Evolutionary conservation across 2,113 vertebrate species (phyloP).

Genomic region (Okapia johnstoni): DNA sequence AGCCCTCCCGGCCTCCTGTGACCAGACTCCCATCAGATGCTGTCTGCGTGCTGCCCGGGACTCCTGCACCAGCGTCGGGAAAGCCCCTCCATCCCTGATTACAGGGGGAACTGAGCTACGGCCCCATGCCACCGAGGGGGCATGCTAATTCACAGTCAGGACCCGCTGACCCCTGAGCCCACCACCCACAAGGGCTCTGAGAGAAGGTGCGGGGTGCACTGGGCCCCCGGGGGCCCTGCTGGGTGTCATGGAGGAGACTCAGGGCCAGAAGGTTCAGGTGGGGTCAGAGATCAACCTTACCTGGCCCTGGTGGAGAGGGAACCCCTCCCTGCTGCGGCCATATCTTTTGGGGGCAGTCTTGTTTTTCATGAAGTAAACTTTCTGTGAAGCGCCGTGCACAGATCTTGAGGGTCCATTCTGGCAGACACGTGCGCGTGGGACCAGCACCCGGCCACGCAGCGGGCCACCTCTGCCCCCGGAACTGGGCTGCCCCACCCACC

Average conservation of each 20-base stretch:
- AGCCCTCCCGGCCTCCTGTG: neutral
- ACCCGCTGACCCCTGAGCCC: neutral
- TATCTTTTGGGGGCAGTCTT: rapidly evolving
- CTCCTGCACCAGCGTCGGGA: rapidly evolving
- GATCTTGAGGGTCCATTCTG: rapidly evolving
- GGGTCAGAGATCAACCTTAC: rapidly evolving
- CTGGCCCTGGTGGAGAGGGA: neutral
- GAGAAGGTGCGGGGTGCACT: rapidly evolving
- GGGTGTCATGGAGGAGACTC: rapidly evolving
- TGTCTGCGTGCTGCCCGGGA: rapidly evolving
- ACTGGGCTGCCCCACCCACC: rapidly evolving
- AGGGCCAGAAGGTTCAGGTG: neutral
- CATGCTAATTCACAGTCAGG: neutral
- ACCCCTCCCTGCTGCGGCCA: rapidly evolving
- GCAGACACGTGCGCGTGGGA: rapidly evolving
- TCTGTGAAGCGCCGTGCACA: rapidly evolving
- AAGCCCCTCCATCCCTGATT: neutral
- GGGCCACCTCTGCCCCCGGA: rapidly evolving
- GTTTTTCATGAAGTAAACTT: neutral
- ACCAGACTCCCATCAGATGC: rapidly evolving
- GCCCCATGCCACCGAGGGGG: rapidly evolving
- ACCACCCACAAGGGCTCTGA: neutral
- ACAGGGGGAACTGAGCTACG: rapidly evolving
- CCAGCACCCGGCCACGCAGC: rapidly evolving
- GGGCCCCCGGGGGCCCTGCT: neutral